Base-by-base conservation (phyloP, 2,888 invertebrate genomes). In the Aquatica leii region DNA sequence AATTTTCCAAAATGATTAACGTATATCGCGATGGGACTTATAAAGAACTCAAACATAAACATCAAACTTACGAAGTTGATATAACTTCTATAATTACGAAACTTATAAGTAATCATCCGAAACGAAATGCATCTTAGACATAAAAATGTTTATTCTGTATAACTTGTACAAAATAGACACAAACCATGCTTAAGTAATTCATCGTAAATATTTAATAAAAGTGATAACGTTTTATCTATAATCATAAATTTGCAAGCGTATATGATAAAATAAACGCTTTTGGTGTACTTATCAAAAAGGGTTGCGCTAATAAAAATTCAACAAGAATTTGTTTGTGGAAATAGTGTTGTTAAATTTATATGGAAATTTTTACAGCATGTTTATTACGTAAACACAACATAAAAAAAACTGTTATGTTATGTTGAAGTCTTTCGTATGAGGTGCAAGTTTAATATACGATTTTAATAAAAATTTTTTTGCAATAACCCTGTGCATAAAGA, bases 71-170 rank as follows among this genome's bases (percentile, higher is more conserved):
- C 41, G 14, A 43, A 43, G 41, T 43, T 43, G 41, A 43, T 43
- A 43, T 43, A 43, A 43, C 41, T 43, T 43, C 41, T 43, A 14
- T 43, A 43, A 43, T 43, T 43, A 43, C 41, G 17, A 43, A 43
- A 43, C 41, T 43, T 14, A 17, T 43, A 43, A 43, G 41, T 43
- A 43, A 43, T 43, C 41, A 43, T 43, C 14, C 17, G 9, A 43
- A 43, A 43, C 17, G 15, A 43, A 43, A 43, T 43, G 41, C 41
- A 43, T 43, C 37, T 5, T 12, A n/a, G n/a, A n/a, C n/a, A n/a
- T n/a, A n/a, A n/a, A n/a, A n/a, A n/a, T n/a, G n/a, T n/a, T n/a
- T n/a, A n/a, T n/a, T n/a, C n/a, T n/a, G n/a, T n/a, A n/a, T n/a
- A n/a, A n/a, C n/a, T n/a, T n/a, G n/a, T n/a, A n/a, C n/a, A n/a